Conservation (phyloP, 2,113 vertebrate genomes). For the Axis porcinus region DNA sequence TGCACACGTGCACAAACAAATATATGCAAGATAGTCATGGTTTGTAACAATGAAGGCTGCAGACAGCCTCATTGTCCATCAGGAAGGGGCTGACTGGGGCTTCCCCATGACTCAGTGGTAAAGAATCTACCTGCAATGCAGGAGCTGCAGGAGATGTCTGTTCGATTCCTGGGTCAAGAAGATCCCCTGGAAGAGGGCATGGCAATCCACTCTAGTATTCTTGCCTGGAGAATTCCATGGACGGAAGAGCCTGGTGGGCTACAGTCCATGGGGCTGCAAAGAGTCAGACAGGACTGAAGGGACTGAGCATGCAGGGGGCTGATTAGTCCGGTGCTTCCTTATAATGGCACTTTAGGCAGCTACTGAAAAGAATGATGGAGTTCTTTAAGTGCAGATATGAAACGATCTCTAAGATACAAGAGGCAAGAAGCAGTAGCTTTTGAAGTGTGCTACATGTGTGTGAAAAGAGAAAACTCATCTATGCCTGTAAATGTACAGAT, state of each 20-base stretch:
- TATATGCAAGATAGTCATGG: neutral
- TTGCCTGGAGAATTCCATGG: neutral
- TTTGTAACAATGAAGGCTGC: neutral
- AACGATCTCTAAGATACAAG: neutral
- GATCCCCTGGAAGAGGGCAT: neutral
- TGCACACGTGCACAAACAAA: neutral
- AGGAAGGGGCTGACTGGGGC: neutral
- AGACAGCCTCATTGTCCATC: neutral
- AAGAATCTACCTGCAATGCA: neutral
- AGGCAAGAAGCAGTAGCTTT: neutral
- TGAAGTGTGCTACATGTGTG: neutral
- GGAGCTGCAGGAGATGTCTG: neutral
- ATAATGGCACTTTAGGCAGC: neutral
- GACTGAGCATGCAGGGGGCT: neutral
- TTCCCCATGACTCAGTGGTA: neutral
- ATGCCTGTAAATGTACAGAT: neutral
- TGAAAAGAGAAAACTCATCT: too few relatives aligned
- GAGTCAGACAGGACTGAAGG: accelerated
- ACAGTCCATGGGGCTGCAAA: neutral
- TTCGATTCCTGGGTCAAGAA: neutral
- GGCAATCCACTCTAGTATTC: neutral
- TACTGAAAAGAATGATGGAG: neutral
- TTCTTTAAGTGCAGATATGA: neutral
- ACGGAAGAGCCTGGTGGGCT: neutral
- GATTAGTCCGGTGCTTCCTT: neutral